A percentile compares a stretch with the other conserved stretches of the same genome.
Evolutionary conservation across 2,888 invertebrate species (phyloP).

Genomic region (Lasioglossum leucozonium): DNA sequence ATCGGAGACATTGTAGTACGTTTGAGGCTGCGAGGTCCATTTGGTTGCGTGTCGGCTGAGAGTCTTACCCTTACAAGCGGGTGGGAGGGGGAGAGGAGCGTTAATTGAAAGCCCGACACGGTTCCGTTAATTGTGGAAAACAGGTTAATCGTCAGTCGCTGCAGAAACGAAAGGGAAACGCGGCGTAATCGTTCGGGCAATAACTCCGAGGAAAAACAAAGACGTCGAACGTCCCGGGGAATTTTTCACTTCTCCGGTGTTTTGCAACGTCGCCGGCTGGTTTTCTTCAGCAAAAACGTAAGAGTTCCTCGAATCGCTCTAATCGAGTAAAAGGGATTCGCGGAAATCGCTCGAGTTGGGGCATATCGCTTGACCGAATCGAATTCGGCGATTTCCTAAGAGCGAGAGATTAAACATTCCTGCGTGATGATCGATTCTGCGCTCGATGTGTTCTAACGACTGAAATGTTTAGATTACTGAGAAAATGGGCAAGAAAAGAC

Average conservation of each 20-base stretch:
- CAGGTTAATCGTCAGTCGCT: constrained; percentile 52
- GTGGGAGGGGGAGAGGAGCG: too few species aligned
- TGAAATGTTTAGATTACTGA: too few species aligned
- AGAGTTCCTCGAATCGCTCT: not conserved
- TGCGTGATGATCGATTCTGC: not conserved
- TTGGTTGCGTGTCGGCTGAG: constrained; percentile 54
- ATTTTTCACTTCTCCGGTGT: not conserved
- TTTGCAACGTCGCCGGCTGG: not conserved
- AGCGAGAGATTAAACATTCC: not conserved
- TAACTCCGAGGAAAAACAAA: not conserved
- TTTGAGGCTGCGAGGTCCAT: constrained; percentile 45
- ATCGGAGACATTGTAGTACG: constrained; percentile 41
- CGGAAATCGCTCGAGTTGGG: not conserved
- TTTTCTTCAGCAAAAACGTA: not conserved
- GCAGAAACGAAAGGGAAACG: constrained; percentile 27
- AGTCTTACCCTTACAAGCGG: constrained; percentile 47
- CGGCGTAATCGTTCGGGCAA: constrained; percentile 19
- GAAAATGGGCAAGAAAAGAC: too few species aligned
- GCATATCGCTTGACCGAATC: not conserved
- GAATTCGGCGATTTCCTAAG: not conserved
- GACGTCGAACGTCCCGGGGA: not conserved
- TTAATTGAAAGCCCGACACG: constrained; percentile 64
- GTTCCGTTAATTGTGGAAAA: constrained; percentile 55
- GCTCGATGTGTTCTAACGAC: too few species aligned
- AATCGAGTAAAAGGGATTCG: not conserved